These are phyloP conservation scores for Geococcyx californianus DNA, from an alignment of 2,113 vertebrate species.

Conservation along the genomic window DNA sequence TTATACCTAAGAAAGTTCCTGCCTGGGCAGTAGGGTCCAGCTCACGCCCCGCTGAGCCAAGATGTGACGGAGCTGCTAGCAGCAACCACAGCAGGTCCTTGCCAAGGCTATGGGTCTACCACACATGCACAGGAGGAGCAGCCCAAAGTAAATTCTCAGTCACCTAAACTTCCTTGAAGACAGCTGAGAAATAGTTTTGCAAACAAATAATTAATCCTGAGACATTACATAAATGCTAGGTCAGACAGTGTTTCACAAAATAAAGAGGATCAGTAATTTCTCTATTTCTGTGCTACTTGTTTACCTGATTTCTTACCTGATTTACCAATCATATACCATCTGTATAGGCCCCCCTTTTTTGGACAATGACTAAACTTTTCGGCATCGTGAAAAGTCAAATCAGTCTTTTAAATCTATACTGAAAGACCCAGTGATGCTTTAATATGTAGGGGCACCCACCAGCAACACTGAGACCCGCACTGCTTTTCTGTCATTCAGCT, in stretches of 20 bases:
- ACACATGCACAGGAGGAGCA: neutral
- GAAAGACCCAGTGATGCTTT: neutral
- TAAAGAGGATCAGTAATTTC: conserved; percentile 36
- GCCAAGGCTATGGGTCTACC: neutral
- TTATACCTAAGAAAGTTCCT: neutral
- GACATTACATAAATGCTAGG: conserved; percentile 48
- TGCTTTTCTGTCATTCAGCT: neutral
- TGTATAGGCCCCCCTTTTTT: neutral
- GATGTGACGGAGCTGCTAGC: neutral
- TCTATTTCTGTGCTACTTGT: conserved; percentile 46
- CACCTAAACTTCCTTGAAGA: conserved; percentile 32
- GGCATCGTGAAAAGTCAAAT: neutral
- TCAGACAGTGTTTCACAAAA: conserved; percentile 49
- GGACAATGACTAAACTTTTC: neutral
- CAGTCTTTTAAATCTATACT: neutral
- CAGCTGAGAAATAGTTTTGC: conserved; percentile 52
- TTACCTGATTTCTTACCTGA: neutral
- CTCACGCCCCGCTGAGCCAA: rapidly evolving
- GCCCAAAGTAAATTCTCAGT: neutral
- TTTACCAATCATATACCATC: neutral
- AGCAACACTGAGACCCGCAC: neutral
- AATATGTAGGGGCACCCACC: neutral
- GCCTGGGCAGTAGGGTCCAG: neutral
- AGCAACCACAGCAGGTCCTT: neutral
- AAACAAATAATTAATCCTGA: conserved; percentile 34